Percentiles rank a stretch among this genome's conserved stretches.
phyloP scores from a whole-genome alignment of 2,797 vertebrate genomes.

The Molossus molossus region DNA sequence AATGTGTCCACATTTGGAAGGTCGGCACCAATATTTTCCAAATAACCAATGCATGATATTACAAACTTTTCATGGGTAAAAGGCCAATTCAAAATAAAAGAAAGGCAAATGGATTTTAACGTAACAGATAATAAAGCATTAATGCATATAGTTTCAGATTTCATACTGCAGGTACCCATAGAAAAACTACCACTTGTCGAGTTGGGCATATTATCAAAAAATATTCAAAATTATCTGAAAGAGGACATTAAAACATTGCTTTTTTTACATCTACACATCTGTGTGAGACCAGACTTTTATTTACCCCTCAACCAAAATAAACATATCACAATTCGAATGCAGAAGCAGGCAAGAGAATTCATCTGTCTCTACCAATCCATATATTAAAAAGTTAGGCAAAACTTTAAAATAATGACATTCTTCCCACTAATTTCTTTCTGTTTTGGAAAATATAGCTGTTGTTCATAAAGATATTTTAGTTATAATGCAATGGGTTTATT shows the following conservation, averaged over 20 bases:
- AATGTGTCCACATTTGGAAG: constrained; percentile 28
- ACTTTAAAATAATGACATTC: background rate
- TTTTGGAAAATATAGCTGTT: constrained; percentile 12
- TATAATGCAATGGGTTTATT: background rate
- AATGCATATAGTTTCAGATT: constrained; percentile 5
- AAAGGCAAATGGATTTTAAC: constrained; percentile 26
- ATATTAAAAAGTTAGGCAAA: background rate
- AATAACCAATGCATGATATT: background rate
- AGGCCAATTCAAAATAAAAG: background rate
- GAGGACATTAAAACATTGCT: background rate
- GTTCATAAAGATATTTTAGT: constrained; percentile 37
- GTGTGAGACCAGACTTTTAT: constrained; percentile 21
- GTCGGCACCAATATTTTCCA: background rate
- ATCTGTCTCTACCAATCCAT: background rate
- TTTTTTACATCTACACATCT: background rate
- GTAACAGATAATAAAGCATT: background rate
- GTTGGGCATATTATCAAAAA: constrained; percentile 23
- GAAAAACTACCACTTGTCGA: background rate
- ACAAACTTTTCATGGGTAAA: background rate
- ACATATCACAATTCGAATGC: background rate
- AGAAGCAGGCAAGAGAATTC: background rate
- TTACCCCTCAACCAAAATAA: background rate
- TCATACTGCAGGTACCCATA: background rate
- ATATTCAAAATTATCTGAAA: background rate
- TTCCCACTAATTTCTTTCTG: constrained; percentile 38